Base-by-base conservation (phyloP, 2,797 vertebrate genomes). In the Pseudochaenichthys georgianus region DNA sequence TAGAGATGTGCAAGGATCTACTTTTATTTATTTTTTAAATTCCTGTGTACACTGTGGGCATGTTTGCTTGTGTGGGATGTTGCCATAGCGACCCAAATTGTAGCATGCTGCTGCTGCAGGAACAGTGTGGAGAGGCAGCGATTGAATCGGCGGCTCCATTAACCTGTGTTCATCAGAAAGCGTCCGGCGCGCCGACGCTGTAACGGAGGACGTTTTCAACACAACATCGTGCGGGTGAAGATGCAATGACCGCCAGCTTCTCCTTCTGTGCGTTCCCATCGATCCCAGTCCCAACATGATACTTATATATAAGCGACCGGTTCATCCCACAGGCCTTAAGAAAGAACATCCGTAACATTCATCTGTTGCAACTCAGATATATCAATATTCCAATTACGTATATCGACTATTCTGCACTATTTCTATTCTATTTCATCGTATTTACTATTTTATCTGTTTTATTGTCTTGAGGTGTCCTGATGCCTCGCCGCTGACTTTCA, bases 71-170 rank as follows among this genome's bases (percentile, higher is more conserved):
- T 87, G 94, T 94, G 92, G 94, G 93, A 76, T 89, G 93, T 94
- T 93, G 72, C 92, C 84, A 92, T 92, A 85, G 93, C 83, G 93
- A 93, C 93, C 84, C 88, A 90, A 92, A 91, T 93, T 90, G 87
- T 91, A 92, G 90, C 93, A 91, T 93, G 87, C 88, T 87, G 82
- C 80, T 86, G 82, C 80, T 84, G 83, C 87, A 89, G 85, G 88
- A 91, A 93, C 84, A 91, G 75, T 89, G 89, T 89, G 73, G 88
- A 78, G 64, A 83, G 81, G 69, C 62, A 84, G 68, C 64, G 52
- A 88, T 76, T 87, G 82, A 91, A 88, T 91, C 60, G 88, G 64
- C 52, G 70, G 58, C 64, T 45, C 75, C 84, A 83, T 88, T 90
- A 89, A 87, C 73, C 73, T 70, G 63, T 62, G 50, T 77, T 79